Evolutionary conservation across 2,797 vertebrate genomes (phyloP).

Genomic region (Rhabdophis nuchalis): DNA sequence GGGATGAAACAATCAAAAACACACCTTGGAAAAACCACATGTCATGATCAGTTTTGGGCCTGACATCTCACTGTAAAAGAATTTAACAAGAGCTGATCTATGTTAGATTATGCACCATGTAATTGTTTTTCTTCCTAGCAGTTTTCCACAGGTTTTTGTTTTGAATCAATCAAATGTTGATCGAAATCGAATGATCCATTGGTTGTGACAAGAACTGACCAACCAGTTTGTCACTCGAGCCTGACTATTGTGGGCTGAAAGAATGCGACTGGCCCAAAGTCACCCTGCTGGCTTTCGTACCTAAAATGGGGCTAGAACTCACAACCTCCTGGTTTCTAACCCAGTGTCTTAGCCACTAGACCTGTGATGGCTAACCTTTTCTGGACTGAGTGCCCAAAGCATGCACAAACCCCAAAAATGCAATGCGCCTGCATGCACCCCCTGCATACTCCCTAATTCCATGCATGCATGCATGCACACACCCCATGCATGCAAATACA

Average conservation of each 20-base stretch:
- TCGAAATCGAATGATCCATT: background rate
- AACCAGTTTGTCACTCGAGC: background rate
- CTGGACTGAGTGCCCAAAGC: too few species aligned
- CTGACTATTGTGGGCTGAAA: background rate
- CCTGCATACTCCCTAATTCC: too few species aligned
- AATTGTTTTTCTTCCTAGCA: background rate
- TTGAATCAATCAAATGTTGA: background rate
- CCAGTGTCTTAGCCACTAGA: background rate
- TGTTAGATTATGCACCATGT: background rate
- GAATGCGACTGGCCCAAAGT: background rate
- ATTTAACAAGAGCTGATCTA: background rate
- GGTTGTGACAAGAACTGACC: background rate
- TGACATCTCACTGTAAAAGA: background rate
- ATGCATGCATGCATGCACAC: too few species aligned
- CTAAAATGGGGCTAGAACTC: background rate
- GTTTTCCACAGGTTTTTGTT: background rate
- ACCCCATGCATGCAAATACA: too few species aligned
- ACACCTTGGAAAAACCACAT: background rate
- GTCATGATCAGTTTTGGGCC: background rate
- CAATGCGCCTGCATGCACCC: too few species aligned
- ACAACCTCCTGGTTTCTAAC: background rate
- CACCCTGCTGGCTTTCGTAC: background rate
- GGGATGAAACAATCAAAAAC: background rate
- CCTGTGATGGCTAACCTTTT: background rate
- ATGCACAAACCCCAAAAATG: too few species aligned